These are phyloP conservation scores for Bovichtus diacanthus DNA, from an alignment of 2,797 vertebrate species.

Conservation along the genomic window DNA sequence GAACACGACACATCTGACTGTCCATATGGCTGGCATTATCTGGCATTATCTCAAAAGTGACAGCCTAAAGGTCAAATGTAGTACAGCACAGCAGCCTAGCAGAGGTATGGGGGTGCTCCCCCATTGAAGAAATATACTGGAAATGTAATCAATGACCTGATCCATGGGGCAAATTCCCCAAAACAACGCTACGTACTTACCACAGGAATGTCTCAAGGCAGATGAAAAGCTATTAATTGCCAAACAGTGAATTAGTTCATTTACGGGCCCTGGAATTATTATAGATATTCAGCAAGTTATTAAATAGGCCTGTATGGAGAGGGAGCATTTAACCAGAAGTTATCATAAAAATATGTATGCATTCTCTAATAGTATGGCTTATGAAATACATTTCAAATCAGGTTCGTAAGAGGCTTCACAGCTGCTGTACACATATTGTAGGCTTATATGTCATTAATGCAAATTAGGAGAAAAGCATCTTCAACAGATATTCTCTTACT, in stretches of 20 bases:
- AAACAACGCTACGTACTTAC: conserved; percentile 6
- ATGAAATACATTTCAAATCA: conserved; percentile 17
- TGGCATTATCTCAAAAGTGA: background rate
- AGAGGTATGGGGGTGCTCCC: background rate
- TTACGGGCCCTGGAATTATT: conserved; percentile 16
- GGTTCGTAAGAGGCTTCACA: background rate
- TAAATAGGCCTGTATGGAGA: conserved; percentile 14
- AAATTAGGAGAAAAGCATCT: background rate
- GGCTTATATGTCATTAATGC: background rate
- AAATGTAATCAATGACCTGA: background rate
- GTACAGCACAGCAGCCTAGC: background rate
- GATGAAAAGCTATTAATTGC: conserved; percentile 31
- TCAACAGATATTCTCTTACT: conserved; percentile 6
- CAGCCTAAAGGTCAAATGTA: background rate
- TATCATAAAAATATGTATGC: conserved; percentile 2
- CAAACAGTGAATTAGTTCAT: conserved; percentile 29
- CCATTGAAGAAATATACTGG: conserved; percentile 16
- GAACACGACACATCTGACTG: background rate
- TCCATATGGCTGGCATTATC: background rate
- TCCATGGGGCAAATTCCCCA: background rate
- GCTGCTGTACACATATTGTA: background rate
- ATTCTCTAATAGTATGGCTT: background rate
- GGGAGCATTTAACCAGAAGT: conserved; percentile 20
- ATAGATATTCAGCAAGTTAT: conserved; percentile 19
- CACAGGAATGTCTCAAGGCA: conserved; percentile 10